phyloP scores from a whole-genome alignment of 2,888 invertebrate species.

The Mesorhabditis sp. region DNA sequence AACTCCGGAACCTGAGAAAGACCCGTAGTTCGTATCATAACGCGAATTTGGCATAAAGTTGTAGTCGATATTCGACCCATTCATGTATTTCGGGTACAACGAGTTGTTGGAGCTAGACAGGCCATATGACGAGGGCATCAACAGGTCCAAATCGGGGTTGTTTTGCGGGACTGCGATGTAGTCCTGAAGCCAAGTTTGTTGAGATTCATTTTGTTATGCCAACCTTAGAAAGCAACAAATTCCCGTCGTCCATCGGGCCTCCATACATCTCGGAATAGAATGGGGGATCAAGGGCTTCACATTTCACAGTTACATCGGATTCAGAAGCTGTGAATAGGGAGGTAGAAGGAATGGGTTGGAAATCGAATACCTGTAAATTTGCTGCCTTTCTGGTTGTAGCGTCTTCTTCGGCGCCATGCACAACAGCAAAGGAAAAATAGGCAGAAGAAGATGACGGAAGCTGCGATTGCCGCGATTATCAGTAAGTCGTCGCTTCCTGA shows the following conservation, averaged over 20 bases:
- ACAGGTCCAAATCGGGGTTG: slow-evolving; percentile 56
- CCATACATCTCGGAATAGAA: slow-evolving; percentile 53
- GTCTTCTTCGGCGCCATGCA: slow-evolving; percentile 21
- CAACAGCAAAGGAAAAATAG: slow-evolving; percentile 30
- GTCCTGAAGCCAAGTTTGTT: slow-evolving; percentile 36
- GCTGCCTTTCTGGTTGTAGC: slow-evolving; percentile 17
- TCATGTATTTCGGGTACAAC: slow-evolving; percentile 38
- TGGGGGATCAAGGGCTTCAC: slow-evolving; percentile 53
- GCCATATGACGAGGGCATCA: slow-evolving; percentile 37
- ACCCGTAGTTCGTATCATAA: slow-evolving; percentile 39
- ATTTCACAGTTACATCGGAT: slow-evolving; percentile 54
- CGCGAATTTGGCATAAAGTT: slow-evolving; percentile 23
- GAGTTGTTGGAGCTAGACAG: slow-evolving; percentile 18
- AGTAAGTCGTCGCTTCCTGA: slow-evolving; percentile 1
- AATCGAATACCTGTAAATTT: background rate
- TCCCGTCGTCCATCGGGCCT: slow-evolving; percentile 37
- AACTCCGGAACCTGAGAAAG: slow-evolving; percentile 31
- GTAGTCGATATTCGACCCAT: slow-evolving; percentile 37
- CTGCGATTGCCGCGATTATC: slow-evolving; percentile 7
- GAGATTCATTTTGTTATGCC: background rate
- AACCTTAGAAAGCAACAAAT: slow-evolving; percentile 40
- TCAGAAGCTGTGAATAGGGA: slow-evolving; percentile 39
- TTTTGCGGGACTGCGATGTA: slow-evolving; percentile 56
- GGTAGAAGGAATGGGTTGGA: background rate
- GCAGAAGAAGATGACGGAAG: slow-evolving; percentile 18